Evolutionary conservation across 2,113 vertebrate genomes (phyloP), one percentile per base, ranked within the genome.

Genomic region (Nanger granti): DNA sequence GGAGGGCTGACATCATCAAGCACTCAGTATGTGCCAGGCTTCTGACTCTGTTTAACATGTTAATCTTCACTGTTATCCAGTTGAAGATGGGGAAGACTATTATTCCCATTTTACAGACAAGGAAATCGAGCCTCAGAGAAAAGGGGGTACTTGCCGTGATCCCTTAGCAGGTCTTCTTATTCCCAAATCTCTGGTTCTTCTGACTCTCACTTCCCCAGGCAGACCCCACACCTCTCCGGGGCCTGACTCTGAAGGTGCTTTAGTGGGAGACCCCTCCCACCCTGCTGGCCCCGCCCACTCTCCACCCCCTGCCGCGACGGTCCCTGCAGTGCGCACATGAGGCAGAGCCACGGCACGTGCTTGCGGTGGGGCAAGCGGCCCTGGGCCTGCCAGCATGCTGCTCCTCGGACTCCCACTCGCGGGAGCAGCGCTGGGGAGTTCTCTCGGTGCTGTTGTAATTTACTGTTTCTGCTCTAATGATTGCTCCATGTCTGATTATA

Each of bases 391-490:
- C 34, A 28, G 66, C 76, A 20, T n/a, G 54, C 91, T 88, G 52
- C 47, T 59, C 44, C 66, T 26, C 62, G 93, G 93, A 96, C 93
- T 90, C 79, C 82, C 20, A 20, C 92, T 96, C 34, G 31, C 17
- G 31, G 93, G 97, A 80, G 82, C 54, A 55, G 96, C 94, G 76
- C 88, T 97, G 95, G 95, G 95, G 97, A 94, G 96, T 93, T 98
- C 95, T 98, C 69, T 60, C 4, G 3, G 80, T 80, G 94, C 97
- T 96, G 85, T 92, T 96, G 96, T 97, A 97, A 97, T 98, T 97
- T 98, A 98, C 97, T 97, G 90, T 98, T 98, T 98, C 96, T 98
- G 95, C 93, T 97, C 97, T 97, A 98, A 98, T 97, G 98, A 98
- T 86, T 97, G 98, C 97, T 97, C 96, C 95, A 96, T 97, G 97